These are phyloP conservation scores for Cerceris rybyensis DNA, from an alignment of 2,888 invertebrate genomes.

Conservation along the genomic window DNA sequence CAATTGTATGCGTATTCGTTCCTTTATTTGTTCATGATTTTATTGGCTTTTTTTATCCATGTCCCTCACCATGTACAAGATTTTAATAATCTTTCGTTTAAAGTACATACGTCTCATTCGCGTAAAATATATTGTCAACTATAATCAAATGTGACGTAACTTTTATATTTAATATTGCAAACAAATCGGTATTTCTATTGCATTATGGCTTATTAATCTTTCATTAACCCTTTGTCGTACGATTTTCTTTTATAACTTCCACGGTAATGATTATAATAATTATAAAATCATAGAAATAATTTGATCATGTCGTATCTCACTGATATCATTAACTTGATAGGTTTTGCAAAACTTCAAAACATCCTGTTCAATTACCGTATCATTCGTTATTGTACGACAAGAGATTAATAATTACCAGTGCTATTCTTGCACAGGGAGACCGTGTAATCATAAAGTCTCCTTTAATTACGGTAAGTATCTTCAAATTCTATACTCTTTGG, in stretches of 20 bases:
- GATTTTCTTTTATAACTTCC: too few species aligned
- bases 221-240: too few species aligned
- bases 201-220: background rate
- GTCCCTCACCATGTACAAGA: constrained; percentile 7
- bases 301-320: too few species aligned
- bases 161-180: background rate
- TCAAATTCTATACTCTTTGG: constrained; percentile 11
- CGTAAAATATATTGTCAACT: background rate
- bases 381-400: too few species aligned
- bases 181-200: background rate
- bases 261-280: too few species aligned
- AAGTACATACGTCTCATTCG: constrained; percentile 2
- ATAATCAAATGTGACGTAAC: background rate
- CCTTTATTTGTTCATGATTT: constrained; percentile 4
- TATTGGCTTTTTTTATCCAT: constrained; percentile 2
- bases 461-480: constrained; percentile 36
- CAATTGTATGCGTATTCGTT: background rate
- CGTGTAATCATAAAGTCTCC: constrained; percentile 5
- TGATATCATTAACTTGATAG: too few species aligned
- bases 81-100: background rate
- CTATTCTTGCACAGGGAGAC: too few species aligned
- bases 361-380: too few species aligned
- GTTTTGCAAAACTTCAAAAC: too few species aligned
- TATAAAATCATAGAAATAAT: too few species aligned
- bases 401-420: too few species aligned